Evolutionary conservation across 2,888 invertebrate genomes (phyloP).

Genomic region (Xylota sylvarum): DNA sequence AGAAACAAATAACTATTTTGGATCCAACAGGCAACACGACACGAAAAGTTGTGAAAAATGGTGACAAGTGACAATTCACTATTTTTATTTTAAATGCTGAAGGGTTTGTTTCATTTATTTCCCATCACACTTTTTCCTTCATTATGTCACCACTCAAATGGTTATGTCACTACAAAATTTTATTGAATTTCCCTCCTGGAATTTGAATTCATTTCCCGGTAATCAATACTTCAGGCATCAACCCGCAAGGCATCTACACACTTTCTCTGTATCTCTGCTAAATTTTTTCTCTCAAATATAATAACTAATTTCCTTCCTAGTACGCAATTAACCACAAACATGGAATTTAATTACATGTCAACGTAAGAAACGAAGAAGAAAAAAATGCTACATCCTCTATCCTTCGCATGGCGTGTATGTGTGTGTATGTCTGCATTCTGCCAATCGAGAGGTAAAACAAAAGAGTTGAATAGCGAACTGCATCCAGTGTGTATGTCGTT

Average conservation of each 20-base stretch:
- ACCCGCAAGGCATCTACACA: background rate
- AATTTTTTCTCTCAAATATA: conserved; percentile 18
- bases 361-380: background rate
- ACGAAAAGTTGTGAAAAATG: too few relatives aligned
- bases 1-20: too few relatives aligned
- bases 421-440: background rate
- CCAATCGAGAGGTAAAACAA: conserved; percentile 31
- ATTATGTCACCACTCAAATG: too few relatives aligned
- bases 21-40: too few relatives aligned
- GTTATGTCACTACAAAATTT: too few relatives aligned
- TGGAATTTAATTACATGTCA: conserved; percentile 66
- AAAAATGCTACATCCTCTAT: conserved; percentile 26
- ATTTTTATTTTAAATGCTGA: too few relatives aligned
- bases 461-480: conserved; percentile 61
- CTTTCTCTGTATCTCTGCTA: conserved; percentile 24
- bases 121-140: too few relatives aligned
- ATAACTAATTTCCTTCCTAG: conserved; percentile 41
- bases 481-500: conserved; percentile 1
- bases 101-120: too few relatives aligned
- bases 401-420: conserved; percentile 1
- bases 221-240: conserved; percentile 15
- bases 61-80: too few relatives aligned
- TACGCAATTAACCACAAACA: conserved; percentile 65
- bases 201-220: conserved; percentile 1
- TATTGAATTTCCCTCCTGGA: too few relatives aligned